Base-by-base conservation (phyloP, 1,140 invertebrate genomes). In the Drosophila bipectinata region DNA sequence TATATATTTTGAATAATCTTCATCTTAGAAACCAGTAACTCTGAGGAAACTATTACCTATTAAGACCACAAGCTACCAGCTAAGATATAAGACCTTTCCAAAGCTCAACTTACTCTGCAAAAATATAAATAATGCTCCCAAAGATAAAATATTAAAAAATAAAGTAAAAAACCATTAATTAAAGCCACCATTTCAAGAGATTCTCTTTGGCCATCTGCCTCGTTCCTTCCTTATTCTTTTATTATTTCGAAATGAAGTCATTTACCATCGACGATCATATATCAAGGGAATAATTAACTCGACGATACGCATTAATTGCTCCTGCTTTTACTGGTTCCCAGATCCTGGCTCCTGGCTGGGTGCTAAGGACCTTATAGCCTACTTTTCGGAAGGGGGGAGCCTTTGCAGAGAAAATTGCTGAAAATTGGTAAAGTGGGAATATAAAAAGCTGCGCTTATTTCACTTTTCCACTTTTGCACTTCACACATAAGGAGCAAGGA, bases 391-490 rank as follows among this genome's bases (percentile, higher is more conserved):
- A 1, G 18, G 18, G 18, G 18, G 15, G 1, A 1, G 61, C 63
- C 63, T 52, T 39, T 34, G 32, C 8, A 8, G 32, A 18, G 45
- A 28, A 63, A 62, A 64, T 45, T 62, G 34, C 32, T 30, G 57
- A 7, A 41, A 63, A 66, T 32, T 41, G 57, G 57, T 4, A 41
- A 63, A 66, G 45, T 41, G 63, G 1, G 24, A n/a, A 37, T 45
- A 34, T 28, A 10, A 34, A 71, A 74, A 63, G 73, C 54, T 61
- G 81, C 54, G 81, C 81, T 85, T 85, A 80, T 85, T 84, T 80
- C 77, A 80, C 77, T 77, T 77, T 85, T 68, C 58, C 82, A 67
- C 68, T 66, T 69, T 57, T 63, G 44, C 41, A 72, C 24, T 79
- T 64, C 72, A 73, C 67, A 55, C 49, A 69, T n/a, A 47, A 28